Evolutionary conservation across 2,797 vertebrate species (phyloP), one percentile per base, ranked within the genome.

Genomic region (Lithobates pipiens): DNA sequence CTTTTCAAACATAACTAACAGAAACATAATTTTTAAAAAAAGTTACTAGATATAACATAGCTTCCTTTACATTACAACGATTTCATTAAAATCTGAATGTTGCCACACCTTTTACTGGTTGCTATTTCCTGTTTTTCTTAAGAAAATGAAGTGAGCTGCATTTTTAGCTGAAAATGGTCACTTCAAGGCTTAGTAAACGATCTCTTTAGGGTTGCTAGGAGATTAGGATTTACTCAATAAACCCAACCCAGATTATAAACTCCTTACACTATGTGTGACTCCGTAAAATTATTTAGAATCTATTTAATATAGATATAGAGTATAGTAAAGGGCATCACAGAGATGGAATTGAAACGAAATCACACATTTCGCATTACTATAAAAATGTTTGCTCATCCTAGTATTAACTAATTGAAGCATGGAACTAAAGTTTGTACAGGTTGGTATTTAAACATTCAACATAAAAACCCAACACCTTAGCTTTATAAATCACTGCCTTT

Each of bases 161-260:
- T 34, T 42, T 46, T 79, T 79, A 68, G 29, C n/a, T 46, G 65
- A 70, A 80, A 65, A 80, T 80, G 67, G 44, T 68, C 67, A 80
- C 67, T 80, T 80, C 78, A 50, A 68, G 44, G 78, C 25, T 80
- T 80, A 71, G 67, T 71, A 57, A 70, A 54, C 57, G 78, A 80
- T 80, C 67, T 36, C 78, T 80, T 71, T 71, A 80, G 67, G 69
- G 67, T 71, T 71, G 78, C 78, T 71, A 70, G 78, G 78, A 71
- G 67, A 80, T 80, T 80, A 57, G 67, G 34, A 50, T 57, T 34
- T 80, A 70, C 44, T 34, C 65, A 50, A 70, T 80, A 71, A 80
- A 80, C 67, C 67, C 67, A 54, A 29, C 18, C 18, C 44, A 71
- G 67, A 80, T n/a, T 18, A 80, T 80, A 80, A 80, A 21, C 78